phyloP scores from a whole-genome alignment of 2,797 vertebrate genomes.

The Microcaecilia unicolor region DNA sequence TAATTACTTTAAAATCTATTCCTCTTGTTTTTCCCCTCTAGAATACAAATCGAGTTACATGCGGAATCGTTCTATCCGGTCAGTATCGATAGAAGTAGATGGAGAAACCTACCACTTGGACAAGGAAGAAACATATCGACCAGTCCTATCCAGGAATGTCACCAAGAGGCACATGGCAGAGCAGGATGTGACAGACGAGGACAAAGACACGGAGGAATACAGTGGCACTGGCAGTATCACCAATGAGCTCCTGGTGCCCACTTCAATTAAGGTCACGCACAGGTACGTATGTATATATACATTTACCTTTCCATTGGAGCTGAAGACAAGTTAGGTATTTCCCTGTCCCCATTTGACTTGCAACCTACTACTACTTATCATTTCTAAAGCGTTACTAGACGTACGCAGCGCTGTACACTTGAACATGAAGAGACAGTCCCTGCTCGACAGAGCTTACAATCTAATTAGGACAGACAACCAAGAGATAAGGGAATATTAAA shows the following conservation, averaged over 20 bases:
- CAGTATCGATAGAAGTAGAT: conserved; percentile 50
- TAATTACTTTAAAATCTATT: neutral
- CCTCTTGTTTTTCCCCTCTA: conserved; percentile 23
- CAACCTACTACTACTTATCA: no score
- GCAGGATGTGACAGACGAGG: conserved; percentile 40
- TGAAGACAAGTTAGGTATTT: no score
- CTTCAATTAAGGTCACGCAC: conserved; percentile 84
- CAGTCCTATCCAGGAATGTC: conserved; percentile 51
- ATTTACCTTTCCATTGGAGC: no score
- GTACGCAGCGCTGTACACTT: no score
- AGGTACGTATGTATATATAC: no score
- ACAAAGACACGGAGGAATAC: conserved; percentile 41
- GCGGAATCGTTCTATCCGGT: conserved; percentile 74
- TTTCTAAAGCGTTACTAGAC: no score
- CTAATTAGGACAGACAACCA: no score
- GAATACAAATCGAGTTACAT: conserved; percentile 76
- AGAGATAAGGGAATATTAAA: no score
- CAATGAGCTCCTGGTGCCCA: conserved; percentile 43
- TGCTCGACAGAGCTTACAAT: no score
- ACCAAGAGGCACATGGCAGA: conserved; percentile 43
- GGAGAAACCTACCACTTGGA: conserved; percentile 62
- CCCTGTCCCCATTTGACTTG: no score
- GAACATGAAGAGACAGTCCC: no score
- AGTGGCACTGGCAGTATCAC: conserved; percentile 72
- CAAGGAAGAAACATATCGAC: conserved; percentile 54